Evolutionary conservation across 2,113 vertebrate species (phyloP).

Genomic region (Ailuropoda melanoleuca): DNA sequence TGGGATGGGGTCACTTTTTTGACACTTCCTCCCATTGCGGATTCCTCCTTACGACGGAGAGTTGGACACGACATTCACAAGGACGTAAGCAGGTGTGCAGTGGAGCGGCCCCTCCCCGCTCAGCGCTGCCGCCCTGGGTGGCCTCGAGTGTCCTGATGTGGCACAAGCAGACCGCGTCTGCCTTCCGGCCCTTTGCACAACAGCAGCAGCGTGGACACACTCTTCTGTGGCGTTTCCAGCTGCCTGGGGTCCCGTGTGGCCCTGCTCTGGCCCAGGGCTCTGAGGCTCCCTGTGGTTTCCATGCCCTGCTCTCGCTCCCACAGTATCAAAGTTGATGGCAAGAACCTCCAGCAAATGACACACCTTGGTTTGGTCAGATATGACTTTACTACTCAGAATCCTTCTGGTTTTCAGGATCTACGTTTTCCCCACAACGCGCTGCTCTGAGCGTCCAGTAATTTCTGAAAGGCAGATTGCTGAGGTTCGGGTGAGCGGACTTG

Average conservation of each 20-base stretch:
- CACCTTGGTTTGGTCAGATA: not conserved
- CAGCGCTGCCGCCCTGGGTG: not conserved
- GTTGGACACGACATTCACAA: not conserved
- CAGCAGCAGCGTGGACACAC: not conserved
- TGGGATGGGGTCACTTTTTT: not conserved
- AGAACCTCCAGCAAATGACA: not conserved
- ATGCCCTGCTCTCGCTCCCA: not conserved
- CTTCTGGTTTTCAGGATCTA: not conserved
- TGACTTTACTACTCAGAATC: too few relatives aligned
- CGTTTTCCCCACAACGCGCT: accelerated
- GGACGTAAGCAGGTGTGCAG: not conserved
- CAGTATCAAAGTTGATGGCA: not conserved
- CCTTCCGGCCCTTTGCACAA: not conserved
- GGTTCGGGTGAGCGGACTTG: not conserved
- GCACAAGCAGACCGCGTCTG: not conserved
- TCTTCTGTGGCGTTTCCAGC: not conserved
- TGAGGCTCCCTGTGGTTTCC: not conserved
- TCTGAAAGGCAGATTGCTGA: not conserved
- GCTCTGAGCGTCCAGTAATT: not conserved
- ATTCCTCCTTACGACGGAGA: not conserved
- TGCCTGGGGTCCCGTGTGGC: not conserved
- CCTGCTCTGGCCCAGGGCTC: not conserved
- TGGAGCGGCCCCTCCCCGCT: not conserved
- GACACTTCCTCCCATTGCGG: not conserved
- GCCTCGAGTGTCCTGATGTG: not conserved